Conservation (phyloP, 2,113 vertebrate species). For the Siniperca knerii region DNA sequence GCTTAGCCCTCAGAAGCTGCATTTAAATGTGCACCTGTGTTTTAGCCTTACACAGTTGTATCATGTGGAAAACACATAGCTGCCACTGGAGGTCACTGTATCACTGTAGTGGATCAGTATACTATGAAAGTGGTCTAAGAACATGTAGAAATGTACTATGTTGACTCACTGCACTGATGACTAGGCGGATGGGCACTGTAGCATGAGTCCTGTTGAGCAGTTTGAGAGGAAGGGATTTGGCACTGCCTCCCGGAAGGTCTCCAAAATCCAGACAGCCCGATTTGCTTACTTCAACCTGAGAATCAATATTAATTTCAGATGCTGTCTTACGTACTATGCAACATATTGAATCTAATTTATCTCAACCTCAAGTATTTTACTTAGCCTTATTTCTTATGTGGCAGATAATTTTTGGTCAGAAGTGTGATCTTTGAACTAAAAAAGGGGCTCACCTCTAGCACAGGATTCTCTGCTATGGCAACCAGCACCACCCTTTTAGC, state of each 20-base stretch:
- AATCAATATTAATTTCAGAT: slow-evolving; percentile 19
- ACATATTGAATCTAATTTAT: not conserved
- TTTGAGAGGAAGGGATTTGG: slow-evolving; percentile 91
- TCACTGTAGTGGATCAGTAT: not conserved
- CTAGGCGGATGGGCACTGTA: slow-evolving; percentile 91
- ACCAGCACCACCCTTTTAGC: slow-evolving; percentile 89
- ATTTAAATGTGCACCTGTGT: not conserved
- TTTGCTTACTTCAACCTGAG: slow-evolving; percentile 88
- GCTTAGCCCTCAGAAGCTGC: not conserved
- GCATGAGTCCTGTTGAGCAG: slow-evolving; percentile 91
- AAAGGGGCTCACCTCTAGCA: slow-evolving; percentile 86
- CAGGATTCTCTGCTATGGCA: slow-evolving; percentile 91
- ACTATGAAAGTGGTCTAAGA: not conserved
- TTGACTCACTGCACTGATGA: slow-evolving; percentile 94
- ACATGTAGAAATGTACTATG: not conserved
- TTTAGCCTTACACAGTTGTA: not conserved
- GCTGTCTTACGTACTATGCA: not conserved
- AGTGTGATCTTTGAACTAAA: not conserved
- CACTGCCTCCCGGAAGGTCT: slow-evolving; percentile 88
- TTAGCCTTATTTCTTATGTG: not conserved
- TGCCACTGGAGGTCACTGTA: slow-evolving; percentile 19
- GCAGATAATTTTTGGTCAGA: not conserved
- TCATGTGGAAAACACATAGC: not conserved
- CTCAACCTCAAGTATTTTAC: not conserved
- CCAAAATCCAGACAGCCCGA: slow-evolving; percentile 91